Evolutionary conservation across 1,140 invertebrate genomes (phyloP).

Genomic region (Aplysia californica): DNA sequence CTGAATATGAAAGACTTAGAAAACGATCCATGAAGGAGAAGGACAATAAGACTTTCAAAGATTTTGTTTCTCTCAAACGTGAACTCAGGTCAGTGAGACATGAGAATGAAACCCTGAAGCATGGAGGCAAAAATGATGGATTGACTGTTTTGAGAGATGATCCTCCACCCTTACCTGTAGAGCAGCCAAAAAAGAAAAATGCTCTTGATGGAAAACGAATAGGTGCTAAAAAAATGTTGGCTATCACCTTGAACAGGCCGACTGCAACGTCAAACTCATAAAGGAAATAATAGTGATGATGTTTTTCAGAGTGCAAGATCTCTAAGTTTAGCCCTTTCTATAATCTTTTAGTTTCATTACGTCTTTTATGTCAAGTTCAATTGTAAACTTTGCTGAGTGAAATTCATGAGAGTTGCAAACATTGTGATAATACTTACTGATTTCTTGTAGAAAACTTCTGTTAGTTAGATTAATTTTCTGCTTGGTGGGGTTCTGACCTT

Average conservation of each 20-base stretch:
- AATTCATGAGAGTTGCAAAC: too few species aligned
- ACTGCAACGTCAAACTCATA: too few species aligned
- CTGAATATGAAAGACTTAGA: conserved; percentile 38
- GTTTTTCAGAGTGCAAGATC: too few species aligned
- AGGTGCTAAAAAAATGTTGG: conserved; percentile 26
- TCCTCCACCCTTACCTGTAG: neutral
- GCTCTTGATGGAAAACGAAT: neutral
- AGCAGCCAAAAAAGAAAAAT: neutral
- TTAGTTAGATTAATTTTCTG: too few species aligned
- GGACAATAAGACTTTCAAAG: conserved; percentile 48
- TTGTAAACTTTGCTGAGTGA: too few species aligned
- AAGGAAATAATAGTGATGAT: too few species aligned
- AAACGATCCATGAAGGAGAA: conserved; percentile 37
- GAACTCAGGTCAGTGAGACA: conserved; percentile 44
- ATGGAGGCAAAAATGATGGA: neutral
- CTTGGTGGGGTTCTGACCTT: too few species aligned
- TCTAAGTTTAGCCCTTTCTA: too few species aligned
- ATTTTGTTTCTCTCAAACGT: conserved; percentile 54
- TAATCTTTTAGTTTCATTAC: too few species aligned
- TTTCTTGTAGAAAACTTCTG: too few species aligned
- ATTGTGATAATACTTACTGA: too few species aligned
- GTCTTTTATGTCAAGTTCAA: too few species aligned
- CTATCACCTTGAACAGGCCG: conserved; percentile 20
- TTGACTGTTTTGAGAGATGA: conserved; percentile 24
- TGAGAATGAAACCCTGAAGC: conserved; percentile 50